phyloP scores from a whole-genome alignment of 2,113 vertebrate genomes.

The Delphinus delphis region DNA sequence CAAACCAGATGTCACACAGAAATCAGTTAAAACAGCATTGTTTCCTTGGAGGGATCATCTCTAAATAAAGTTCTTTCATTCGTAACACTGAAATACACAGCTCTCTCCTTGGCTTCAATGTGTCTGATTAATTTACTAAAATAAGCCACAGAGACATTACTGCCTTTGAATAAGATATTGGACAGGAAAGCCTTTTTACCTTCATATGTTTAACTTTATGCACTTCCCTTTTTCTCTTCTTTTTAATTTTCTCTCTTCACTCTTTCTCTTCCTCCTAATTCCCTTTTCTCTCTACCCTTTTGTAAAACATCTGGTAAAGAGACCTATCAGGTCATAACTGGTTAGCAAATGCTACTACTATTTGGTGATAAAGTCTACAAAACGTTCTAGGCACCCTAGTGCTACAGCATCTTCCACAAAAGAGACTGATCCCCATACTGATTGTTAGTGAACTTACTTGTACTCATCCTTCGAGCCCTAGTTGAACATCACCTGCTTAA shows the following conservation, averaged over 20 bases:
- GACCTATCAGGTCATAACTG: background rate
- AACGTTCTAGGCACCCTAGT: background rate
- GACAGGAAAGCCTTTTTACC: constrained; percentile 77
- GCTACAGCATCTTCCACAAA: background rate
- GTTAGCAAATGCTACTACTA: background rate
- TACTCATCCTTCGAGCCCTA: background rate
- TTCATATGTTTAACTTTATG: constrained; percentile 79
- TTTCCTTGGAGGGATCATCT: constrained; percentile 77
- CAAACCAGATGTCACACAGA: constrained; percentile 70
- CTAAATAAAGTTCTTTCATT: constrained; percentile 82
- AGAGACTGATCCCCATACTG: background rate
- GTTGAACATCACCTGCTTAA: background rate
- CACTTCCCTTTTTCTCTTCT: constrained; percentile 3
- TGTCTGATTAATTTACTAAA: constrained; percentile 83
- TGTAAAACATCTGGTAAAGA: constrained; percentile 65
- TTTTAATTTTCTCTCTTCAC: constrained; percentile 44
- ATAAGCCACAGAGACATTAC: constrained; percentile 80
- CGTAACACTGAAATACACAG: constrained; percentile 73
- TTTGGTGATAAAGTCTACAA: background rate
- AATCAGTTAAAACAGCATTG: constrained; percentile 79
- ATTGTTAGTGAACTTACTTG: background rate
- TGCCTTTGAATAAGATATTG: constrained; percentile 77
- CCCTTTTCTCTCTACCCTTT: background rate
- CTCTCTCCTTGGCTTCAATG: constrained; percentile 69
- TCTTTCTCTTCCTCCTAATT: constrained; percentile 51